Base-by-base conservation (phyloP, 2,113 vertebrate genomes). In the Crypturellus undulatus region DNA sequence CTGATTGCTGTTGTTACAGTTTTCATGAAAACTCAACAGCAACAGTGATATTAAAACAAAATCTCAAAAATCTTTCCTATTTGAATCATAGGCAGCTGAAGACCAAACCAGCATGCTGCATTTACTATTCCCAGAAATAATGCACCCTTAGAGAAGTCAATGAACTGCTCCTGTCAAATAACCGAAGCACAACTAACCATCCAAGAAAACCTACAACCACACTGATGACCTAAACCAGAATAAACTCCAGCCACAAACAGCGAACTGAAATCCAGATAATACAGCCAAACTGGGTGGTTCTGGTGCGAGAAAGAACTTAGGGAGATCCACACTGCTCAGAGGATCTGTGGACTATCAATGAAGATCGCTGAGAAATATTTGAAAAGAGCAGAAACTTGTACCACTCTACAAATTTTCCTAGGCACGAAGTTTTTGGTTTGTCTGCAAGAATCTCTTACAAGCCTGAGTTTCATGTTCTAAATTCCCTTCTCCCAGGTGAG, bases 21-120 rank as follows among this genome's bases (percentile, higher is more conserved):
- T 97, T 94, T 96, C 89, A 95, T 95, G 96, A 45, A 92, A 97
- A 95, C 84, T 97, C 96, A 95, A 95, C 92, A 92, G 84, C 10
- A 67, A 96, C 90, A 92, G 78, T 84, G 79, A 82, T 91, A 96
- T 71, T 52, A 94, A 96, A 89, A 28, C 52, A 58, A 62, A 43
- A 17, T 84, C 86, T 92, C 70, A 60, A 70, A 90, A 81, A 43
- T 64, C 60, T 96, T 84, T 83, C 90, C 4, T 58, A 54, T 87
- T 94, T 80, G 80, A 97, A 73, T 95, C 77, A 89, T 64, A 94
- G 94, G 79, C 89, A 92, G 96, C 88, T 89, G 13, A 30, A 97
- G 78, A 72, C 77, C 95, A 95, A 96, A 76, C 64, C 91, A 95
- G 60, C 92, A 92, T 84, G 88, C 83, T 96, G 72, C 84, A 84